Conservation (phyloP, 2,113 vertebrate genomes). For the Cyprinodon tularosa region DNA sequence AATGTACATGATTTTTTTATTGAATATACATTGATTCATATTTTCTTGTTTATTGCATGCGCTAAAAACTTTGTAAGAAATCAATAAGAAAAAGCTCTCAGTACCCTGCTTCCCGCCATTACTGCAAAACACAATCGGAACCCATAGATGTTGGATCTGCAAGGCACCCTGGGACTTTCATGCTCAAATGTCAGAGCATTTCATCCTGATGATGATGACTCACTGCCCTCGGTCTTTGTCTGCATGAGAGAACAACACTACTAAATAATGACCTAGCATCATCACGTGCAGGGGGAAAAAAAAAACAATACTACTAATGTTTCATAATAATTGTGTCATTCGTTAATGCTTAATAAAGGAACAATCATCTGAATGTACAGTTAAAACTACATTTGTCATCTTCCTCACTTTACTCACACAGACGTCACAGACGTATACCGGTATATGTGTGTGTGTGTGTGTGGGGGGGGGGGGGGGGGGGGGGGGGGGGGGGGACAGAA, state of each 20-base stretch:
- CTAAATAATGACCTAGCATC: conserved; percentile 66
- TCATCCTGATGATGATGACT: conserved; percentile 78
- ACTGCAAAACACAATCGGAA: conserved; percentile 61
- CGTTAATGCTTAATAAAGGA: not conserved
- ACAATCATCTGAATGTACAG: not conserved
- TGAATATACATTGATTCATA: conserved; percentile 4
- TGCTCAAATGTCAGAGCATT: conserved; percentile 80
- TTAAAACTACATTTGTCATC: not conserved
- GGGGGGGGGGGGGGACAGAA: conserved; percentile 54
- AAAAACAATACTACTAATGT: conserved; percentile 31
- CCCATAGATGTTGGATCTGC: conserved; percentile 44
- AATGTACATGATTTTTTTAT: conserved; percentile 45
- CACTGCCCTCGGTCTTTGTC: conserved; percentile 62
- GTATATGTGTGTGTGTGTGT: too few relatives aligned
- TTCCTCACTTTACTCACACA: conserved; percentile 18
- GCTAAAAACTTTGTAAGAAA: conserved; percentile 5
- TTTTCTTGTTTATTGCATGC: conserved; percentile 11
- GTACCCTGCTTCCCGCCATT: conserved; percentile 30
- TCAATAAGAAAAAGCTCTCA: conserved; percentile 4
- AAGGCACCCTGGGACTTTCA: conserved; percentile 72
- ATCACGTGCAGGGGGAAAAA: conserved; percentile 43
- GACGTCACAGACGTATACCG: conserved; percentile 40
- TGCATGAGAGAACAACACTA: conserved; percentile 67
- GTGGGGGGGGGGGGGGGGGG: not conserved
- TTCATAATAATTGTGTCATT: not conserved